Evolutionary conservation across 1,140 invertebrate species (phyloP), one percentile per base, ranked within the genome.

Genomic region (Bombus vancouverensis): DNA sequence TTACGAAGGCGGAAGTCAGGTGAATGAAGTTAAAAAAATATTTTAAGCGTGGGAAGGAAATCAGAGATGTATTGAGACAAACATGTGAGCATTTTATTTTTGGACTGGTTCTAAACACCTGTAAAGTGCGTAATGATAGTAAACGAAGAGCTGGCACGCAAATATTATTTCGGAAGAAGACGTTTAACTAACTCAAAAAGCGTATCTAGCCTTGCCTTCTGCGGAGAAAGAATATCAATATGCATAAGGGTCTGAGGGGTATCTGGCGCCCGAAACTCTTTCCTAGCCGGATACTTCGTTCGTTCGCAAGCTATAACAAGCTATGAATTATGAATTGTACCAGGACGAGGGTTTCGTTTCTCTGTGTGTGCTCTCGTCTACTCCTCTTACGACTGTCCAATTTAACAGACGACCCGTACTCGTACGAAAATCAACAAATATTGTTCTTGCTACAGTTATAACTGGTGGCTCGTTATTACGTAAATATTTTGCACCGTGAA

Each of bases 301-400:
- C 65, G 57, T 73, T 47, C 66, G 66, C 53, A 47, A 81, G 81
- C 83, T 59, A 84, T 91, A 91, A 91, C 85, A 85, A 83, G 75
- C 76, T 72, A 91, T 91, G 89, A 91, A 91, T 91, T 91, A 91
- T 91, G 87, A 91, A 90, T 90, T 44, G 44, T 44, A 73, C 47
- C 22, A 53, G 22, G n/a, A 13, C 37, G 68, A 53, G 59, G n/a
- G 62, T 77, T 53, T 62, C n/a, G 32, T 66, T n/a, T 66, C 65
- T 66, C 57, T 57, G 42, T 65, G 75, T 70, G 32, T 25, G 39
- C 39, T 71, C 53, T 4, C n/a, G 22, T 37, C 53, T 59, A 25
- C 59, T 83, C 59, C 57, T 44, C 65, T 83, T 71, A 62, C 34
- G 66, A 66, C 53, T 53, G 74, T 68, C 68, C 81, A 76, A 78